Evolutionary conservation across 2,113 vertebrate species (phyloP).

Genomic region (Sula dactylatra): DNA sequence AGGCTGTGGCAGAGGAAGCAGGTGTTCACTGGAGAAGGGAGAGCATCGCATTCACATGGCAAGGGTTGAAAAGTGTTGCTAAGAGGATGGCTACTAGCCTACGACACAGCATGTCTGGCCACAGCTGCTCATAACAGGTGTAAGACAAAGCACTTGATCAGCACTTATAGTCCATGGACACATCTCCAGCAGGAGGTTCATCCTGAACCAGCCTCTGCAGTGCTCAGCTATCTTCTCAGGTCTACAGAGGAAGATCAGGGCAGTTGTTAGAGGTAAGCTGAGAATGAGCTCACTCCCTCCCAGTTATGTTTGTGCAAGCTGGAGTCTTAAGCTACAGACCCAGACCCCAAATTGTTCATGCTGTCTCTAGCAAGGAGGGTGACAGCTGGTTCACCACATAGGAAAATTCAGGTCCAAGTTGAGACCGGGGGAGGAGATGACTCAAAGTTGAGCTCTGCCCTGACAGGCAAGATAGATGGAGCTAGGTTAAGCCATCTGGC

Average conservation of each 20-base stretch:
- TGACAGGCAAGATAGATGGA: not conserved
- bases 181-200: not conserved
- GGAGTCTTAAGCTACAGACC: not conserved
- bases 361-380: not conserved
- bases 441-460: not conserved
- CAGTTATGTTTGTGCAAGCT: not conserved
- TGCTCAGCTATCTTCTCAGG: not conserved
- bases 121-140: not conserved
- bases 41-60: not conserved
- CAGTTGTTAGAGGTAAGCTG: not conserved
- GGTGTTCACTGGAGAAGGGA: not conserved
- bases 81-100: not conserved
- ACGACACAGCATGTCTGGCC: not conserved
- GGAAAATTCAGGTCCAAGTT: not conserved
- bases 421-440: not conserved
- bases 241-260: not conserved
- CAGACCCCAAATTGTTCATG: not conserved
- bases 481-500: not conserved
- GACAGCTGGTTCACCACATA: not conserved
- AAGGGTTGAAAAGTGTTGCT: not conserved
- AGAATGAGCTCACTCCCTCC: not conserved
- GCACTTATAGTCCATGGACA: not conserved
- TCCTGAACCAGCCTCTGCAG: not conserved
- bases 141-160: not conserved
- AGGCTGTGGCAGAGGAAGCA: not conserved